phyloP scores from a whole-genome alignment of 2,888 invertebrate species.

The Drosophila mettleri region DNA sequence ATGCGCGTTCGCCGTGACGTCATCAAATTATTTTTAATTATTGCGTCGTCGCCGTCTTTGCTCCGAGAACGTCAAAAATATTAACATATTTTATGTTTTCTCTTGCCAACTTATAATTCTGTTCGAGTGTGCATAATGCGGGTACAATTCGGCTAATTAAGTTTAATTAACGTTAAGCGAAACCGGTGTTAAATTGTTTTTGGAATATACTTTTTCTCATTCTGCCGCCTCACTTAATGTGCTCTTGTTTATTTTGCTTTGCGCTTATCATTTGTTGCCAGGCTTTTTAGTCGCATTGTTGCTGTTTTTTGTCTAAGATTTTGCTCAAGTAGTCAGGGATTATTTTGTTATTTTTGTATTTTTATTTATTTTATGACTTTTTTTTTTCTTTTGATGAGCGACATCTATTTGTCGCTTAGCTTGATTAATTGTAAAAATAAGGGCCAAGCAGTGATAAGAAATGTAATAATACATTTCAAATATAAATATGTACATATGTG shows the following conservation, averaged over 20 bases:
- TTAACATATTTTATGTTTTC: slow-evolving; percentile 37
- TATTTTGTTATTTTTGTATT: slow-evolving; percentile 6
- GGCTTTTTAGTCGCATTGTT: slow-evolving; percentile 11
- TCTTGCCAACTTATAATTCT: slow-evolving; percentile 50
- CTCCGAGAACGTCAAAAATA: slow-evolving; percentile 17
- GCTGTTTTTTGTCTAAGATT: slow-evolving; percentile 9
- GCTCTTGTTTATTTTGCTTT: slow-evolving; percentile 48
- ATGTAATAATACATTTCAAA: slow-evolving; percentile 5
- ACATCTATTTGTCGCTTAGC: slow-evolving; percentile 38
- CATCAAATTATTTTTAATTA: slow-evolving; percentile 69
- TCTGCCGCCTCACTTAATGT: slow-evolving; percentile 12
- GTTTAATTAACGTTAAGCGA: slow-evolving; percentile 62
- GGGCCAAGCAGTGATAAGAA: slow-evolving; percentile 58
- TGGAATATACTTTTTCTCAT: slow-evolving; percentile 13
- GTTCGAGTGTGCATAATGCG: slow-evolving; percentile 50
- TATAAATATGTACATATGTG: not conserved
- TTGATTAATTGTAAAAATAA: slow-evolving; percentile 60
- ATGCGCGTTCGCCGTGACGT: slow-evolving; percentile 54
- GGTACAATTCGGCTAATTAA: slow-evolving; percentile 64
- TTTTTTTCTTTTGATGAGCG: slow-evolving; percentile 10
- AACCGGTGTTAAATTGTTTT: slow-evolving; percentile 61
- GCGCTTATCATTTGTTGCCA: slow-evolving; percentile 47
- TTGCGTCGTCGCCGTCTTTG: slow-evolving; percentile 38
- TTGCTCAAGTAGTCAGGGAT: not conserved
- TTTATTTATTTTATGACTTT: too few relatives aligned